Evolutionary conservation across 2,113 vertebrate genomes (phyloP).

Genomic region (Phalacrocorax carbo): DNA sequence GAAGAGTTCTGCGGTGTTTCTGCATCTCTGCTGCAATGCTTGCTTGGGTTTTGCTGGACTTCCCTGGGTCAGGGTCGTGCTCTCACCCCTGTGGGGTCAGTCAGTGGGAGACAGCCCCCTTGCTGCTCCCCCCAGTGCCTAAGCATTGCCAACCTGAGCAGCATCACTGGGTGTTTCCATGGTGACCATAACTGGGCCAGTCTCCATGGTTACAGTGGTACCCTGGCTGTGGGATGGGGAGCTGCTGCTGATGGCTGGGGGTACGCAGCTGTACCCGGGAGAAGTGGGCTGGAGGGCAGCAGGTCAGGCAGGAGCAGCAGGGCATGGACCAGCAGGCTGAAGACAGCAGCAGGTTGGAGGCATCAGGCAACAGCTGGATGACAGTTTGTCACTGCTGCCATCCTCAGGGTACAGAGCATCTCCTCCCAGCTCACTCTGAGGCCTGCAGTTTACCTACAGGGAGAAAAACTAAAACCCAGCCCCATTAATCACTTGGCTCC

Average conservation of each 20-base stretch:
- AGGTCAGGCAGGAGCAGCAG: rapidly evolving
- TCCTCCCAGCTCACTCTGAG: not conserved
- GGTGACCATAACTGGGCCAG: not conserved
- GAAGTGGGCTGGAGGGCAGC: not conserved
- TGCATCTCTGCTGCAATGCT: not conserved
- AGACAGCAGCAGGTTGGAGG: not conserved
- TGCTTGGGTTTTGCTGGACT: not conserved
- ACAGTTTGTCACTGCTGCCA: not conserved
- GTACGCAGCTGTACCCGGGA: not conserved
- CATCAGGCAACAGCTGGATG: not conserved
- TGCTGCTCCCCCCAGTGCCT: not conserved
- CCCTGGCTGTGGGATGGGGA: constrained; percentile 18
- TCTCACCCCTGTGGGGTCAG: not conserved
- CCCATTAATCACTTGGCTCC: not conserved
- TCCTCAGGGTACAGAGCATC: not conserved
- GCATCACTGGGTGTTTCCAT: not conserved
- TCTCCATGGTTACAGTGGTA: not conserved
- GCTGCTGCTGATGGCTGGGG: not conserved
- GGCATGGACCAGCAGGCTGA: not conserved
- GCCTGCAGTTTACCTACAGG: not conserved
- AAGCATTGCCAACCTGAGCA: constrained; percentile 2
- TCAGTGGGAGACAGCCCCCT: not conserved
- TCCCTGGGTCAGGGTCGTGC: rapidly evolving
- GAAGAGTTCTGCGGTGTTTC: not conserved
- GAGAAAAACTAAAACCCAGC: not conserved